Conservation (phyloP, 2,888 invertebrate genomes). For the Yponomeuta evonymella region DNA sequence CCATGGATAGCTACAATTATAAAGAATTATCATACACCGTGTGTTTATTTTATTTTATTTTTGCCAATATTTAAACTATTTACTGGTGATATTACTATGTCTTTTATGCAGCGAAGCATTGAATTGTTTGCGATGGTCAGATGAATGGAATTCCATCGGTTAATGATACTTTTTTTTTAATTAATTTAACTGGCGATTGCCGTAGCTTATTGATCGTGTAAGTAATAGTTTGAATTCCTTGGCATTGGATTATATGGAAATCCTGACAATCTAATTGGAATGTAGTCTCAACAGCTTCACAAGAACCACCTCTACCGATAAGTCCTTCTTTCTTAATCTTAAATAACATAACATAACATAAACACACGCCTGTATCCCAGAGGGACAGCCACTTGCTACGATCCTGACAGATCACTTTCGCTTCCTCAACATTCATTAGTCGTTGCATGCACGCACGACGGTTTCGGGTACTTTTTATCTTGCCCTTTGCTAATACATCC, state of each 20-base stretch:
- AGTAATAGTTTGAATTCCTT: not conserved
- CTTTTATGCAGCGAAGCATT: slow-evolving; percentile 15
- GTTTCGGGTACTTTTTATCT: no score
- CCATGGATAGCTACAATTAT: not conserved
- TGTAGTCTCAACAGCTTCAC: not conserved
- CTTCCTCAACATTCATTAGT: no score
- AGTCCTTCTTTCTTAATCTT: no score
- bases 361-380: no score
- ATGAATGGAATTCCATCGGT: not conserved
- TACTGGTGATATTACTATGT: not conserved
- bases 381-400: no score
- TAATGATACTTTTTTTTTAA: not conserved
- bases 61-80: not conserved
- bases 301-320: no score
- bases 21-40: not conserved
- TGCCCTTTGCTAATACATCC: no score
- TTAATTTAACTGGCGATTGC: not conserved
- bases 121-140: not conserved
- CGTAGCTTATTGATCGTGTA: not conserved
- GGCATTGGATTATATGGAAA: not conserved
- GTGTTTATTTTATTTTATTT: not conserved
- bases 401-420: no score
- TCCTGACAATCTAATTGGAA: not conserved
- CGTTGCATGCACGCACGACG: no score
- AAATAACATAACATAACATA: no score